Percentiles rank a stretch among this genome's conserved stretches.
Evolutionary conservation across 2,888 invertebrate species (phyloP).

Genomic region (Torymus aiolomorphi): DNA sequence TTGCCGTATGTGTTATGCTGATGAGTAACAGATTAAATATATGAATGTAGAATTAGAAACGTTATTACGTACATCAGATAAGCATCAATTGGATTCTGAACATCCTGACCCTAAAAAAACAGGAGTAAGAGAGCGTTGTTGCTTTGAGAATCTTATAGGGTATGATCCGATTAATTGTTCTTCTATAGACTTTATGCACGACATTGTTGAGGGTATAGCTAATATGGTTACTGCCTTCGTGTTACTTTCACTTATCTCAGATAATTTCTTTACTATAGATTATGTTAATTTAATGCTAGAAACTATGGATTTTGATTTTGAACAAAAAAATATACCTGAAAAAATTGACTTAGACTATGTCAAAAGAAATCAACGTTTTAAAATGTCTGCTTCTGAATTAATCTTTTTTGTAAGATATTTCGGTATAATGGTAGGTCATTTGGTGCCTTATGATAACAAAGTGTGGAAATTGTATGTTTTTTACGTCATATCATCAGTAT

Average conservation of each 20-base stretch:
- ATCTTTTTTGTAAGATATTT: constrained; percentile 22
- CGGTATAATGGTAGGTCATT: constrained; percentile 4
- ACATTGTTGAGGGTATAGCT: constrained; percentile 18
- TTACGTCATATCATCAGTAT: too few relatives aligned
- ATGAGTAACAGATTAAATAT: too few relatives aligned
- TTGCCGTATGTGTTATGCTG: neutral
- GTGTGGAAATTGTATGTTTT: too few relatives aligned
- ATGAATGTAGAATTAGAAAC: too few relatives aligned
- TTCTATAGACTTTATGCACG: constrained; percentile 1
- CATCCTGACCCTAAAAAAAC: neutral
- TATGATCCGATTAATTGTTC: constrained; percentile 4
- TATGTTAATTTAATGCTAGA: neutral
- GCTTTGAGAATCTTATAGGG: neutral
- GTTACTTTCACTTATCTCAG: neutral
- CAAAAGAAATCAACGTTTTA: constrained; percentile 15
- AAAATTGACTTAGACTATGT: constrained; percentile 1
- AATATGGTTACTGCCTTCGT: neutral
- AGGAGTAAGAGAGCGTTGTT: neutral
- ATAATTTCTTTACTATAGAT: constrained; percentile 12
- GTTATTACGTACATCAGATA: too few relatives aligned
- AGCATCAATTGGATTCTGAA: neutral
- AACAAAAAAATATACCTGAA: constrained; percentile 11
- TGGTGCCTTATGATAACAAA: neutral
- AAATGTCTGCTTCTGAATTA: constrained; percentile 33
- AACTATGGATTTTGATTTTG: neutral